Percentiles rank a stretch among this genome's conserved stretches.
Evolutionary conservation across 2,888 invertebrate genomes (phyloP).

Genomic region (Dasypolia templi): DNA sequence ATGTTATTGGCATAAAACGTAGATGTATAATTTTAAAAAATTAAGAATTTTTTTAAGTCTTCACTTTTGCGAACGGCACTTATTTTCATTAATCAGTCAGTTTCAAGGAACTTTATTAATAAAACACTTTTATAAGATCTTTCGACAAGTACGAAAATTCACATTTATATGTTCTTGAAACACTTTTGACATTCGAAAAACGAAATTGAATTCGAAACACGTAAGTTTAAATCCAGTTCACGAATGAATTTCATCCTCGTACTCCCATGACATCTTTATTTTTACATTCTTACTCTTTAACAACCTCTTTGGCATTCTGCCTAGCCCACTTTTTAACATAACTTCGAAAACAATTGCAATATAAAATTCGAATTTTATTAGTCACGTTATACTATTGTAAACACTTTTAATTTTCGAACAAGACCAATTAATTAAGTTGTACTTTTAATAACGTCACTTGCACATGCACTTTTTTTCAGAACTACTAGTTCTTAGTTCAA

Average conservation of each 20-base stretch:
- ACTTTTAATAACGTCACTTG: slow-evolving; percentile 12
- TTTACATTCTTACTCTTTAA: slow-evolving; percentile 42
- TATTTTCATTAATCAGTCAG: slow-evolving; percentile 10
- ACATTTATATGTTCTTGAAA: slow-evolving; percentile 18
- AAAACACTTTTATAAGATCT: slow-evolving; percentile 3
- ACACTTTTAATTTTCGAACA: slow-evolving; percentile 26
- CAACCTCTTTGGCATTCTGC: slow-evolving; percentile 50
- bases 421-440: background rate
- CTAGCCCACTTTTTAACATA: slow-evolving; percentile 44
- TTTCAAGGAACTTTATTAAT: slow-evolving; percentile 1
- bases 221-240: slow-evolving; percentile 51
- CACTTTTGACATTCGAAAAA: slow-evolving; percentile 13
- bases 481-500: slow-evolving; percentile 42
- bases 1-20: background rate
- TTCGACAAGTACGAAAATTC: background rate
- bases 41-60: background rate
- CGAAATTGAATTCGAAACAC: slow-evolving; percentile 29
- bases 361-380: slow-evolving; percentile 10
- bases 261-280: slow-evolving; percentile 73
- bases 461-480: slow-evolving; percentile 41
- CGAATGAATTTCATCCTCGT: slow-evolving; percentile 62
- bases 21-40: slow-evolving; percentile 7
- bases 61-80: background rate
- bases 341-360: slow-evolving; percentile 20
- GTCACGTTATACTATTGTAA: slow-evolving; percentile 11